These are phyloP conservation scores for Trachops cirrhosus DNA, from an alignment of 2,797 vertebrate genomes.

Conservation along the genomic window DNA sequence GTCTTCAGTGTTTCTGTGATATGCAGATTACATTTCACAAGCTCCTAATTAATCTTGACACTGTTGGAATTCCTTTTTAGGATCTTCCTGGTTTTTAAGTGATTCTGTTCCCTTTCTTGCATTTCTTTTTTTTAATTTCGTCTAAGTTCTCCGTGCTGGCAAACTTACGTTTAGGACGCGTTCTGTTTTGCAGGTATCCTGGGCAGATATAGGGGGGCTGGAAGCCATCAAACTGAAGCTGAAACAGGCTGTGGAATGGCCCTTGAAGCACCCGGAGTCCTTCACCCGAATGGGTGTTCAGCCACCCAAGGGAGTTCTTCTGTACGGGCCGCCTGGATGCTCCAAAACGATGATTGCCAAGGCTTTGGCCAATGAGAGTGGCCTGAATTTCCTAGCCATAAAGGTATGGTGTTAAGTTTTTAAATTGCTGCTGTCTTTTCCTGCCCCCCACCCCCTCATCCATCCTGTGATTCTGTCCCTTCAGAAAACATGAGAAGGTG, in stretches of 20 bases:
- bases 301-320: slow-evolving; percentile 94
- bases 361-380: slow-evolving; percentile 95
- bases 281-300: slow-evolving; percentile 94
- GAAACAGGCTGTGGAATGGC: slow-evolving; percentile 97
- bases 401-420: slow-evolving; percentile 86
- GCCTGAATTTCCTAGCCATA: slow-evolving; percentile 95
- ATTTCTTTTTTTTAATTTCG: background rate
- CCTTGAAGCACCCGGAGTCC: slow-evolving; percentile 92
- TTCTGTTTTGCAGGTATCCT: slow-evolving; percentile 88
- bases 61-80: background rate
- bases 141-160: background rate
- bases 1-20: background rate
- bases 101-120: background rate
- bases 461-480: background rate
- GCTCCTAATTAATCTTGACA: background rate
- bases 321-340: slow-evolving; percentile 97
- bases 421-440: slow-evolving; percentile 7
- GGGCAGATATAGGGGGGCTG: slow-evolving; percentile 96
- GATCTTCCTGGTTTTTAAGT: slow-evolving; percentile 2
- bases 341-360: slow-evolving; percentile 99
- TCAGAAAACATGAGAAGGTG: background rate
- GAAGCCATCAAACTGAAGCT: slow-evolving; percentile 95
- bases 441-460: rapidly evolving
- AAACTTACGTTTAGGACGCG: background rate
- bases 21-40: background rate